Evolutionary conservation across 2,797 vertebrate genomes (phyloP).

Genomic region (Platyrinchus mystaceus): DNA sequence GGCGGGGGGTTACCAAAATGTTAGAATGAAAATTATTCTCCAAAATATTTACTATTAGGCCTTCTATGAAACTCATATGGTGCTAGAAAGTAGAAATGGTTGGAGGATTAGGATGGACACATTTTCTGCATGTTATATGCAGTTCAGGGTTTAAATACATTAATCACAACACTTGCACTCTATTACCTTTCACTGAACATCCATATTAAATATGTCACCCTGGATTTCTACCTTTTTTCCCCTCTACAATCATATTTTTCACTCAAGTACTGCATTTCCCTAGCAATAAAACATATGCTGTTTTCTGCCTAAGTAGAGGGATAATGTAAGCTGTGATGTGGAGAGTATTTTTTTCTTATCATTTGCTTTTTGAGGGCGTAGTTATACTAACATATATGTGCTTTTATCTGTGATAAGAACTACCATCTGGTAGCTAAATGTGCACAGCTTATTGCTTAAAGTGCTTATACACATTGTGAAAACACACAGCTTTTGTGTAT

Average conservation of each 20-base stretch:
- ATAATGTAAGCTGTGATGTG: constrained; percentile 77
- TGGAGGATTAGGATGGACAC: neutral
- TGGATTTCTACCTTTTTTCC: constrained; percentile 10
- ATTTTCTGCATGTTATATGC: neutral
- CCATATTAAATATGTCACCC: neutral
- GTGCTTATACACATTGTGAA: constrained; percentile 75
- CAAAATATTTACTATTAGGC: neutral
- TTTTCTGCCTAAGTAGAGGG: constrained; percentile 73
- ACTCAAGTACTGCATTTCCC: constrained; percentile 42
- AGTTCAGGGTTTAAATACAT: neutral
- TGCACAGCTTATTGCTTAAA: constrained; percentile 73
- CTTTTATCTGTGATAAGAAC: constrained; percentile 77
- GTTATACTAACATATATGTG: constrained; percentile 74
- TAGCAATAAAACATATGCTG: constrained; percentile 74
- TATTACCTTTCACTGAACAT: neutral
- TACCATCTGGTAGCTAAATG: constrained; percentile 77
- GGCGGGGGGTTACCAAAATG: neutral
- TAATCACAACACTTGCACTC: neutral
- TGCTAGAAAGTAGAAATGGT: neutral
- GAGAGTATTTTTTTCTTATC: constrained; percentile 68
- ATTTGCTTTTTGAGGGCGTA: constrained; percentile 65
- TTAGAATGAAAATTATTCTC: neutral
- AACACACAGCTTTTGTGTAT: constrained; percentile 81
- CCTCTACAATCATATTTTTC: constrained; percentile 25
- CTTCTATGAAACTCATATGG: neutral